Percentiles rank a stretch among this genome's conserved stretches.
Conservation (phyloP, 2,888 invertebrate genomes). For the Yponomeuta malinellus region DNA sequence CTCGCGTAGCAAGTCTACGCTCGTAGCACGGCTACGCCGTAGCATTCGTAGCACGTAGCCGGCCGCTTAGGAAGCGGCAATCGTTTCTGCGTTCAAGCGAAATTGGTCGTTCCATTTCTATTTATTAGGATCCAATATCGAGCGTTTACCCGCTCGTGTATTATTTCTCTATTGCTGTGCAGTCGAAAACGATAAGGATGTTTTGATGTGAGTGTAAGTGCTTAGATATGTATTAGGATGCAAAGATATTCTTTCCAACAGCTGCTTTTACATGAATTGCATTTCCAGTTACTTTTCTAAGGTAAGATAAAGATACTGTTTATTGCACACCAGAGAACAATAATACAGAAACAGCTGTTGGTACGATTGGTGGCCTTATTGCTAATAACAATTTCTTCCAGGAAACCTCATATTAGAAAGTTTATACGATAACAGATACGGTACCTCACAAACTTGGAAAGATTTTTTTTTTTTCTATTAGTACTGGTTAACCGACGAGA, state of each 20-base stretch:
- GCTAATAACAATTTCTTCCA: too few species aligned
- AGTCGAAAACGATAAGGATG: not conserved
- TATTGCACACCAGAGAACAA: too few species aligned
- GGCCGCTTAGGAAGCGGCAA: conserved; percentile 26
- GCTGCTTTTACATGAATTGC: too few species aligned
- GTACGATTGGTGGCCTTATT: too few species aligned
- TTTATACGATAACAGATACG: too few species aligned
- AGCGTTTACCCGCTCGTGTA: not conserved
- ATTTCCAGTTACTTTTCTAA: too few species aligned
- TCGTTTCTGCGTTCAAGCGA: conserved; percentile 18
- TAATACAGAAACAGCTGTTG: too few species aligned
- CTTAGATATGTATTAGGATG: not conserved
- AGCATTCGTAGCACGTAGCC: conserved; percentile 65
- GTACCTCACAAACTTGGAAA: too few species aligned
- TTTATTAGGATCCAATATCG: conserved; percentile 9
- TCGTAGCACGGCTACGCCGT: conserved; percentile 25
- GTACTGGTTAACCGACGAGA: too few species aligned
- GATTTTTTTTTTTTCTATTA: too few species aligned
- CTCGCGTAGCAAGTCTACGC: conserved; percentile 23
- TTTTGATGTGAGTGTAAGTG: not conserved
- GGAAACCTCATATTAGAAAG: too few species aligned
- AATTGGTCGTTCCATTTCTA: conserved; percentile 5
- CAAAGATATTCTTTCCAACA: not conserved
- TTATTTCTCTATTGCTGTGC: not conserved
- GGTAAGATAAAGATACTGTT: too few species aligned